A percentile compares a stretch with the other conserved stretches of the same genome.
Conservation (phyloP, 2,888 invertebrate genomes). For the Conus canariensis region DNA sequence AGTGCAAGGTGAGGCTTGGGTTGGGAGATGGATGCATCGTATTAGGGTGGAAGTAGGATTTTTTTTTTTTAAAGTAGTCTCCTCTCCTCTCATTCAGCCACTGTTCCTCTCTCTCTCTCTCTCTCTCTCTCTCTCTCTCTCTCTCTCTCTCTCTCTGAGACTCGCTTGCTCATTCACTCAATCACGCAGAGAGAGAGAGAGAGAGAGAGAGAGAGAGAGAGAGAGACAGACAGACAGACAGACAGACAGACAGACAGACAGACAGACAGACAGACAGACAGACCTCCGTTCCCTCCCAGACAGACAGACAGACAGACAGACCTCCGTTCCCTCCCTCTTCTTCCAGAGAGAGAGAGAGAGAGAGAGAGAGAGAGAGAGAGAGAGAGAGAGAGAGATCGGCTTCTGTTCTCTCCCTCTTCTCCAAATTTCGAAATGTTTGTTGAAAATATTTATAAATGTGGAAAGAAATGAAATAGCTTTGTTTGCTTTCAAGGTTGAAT, state of each 20-base stretch:
- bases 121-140: slow-evolving; percentile 24
- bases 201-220: neutral
- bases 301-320: too few species aligned
- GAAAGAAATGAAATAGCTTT: too few species aligned
- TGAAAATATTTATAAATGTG: too few species aligned
- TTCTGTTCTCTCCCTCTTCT: too few species aligned
- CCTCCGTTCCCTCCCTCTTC: neutral
- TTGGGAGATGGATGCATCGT: too few species aligned
- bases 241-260: slow-evolving; percentile 20
- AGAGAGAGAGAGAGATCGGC: too few species aligned
- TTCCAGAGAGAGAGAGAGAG: neutral
- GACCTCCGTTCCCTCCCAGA: neutral
- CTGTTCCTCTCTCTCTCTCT: neutral
- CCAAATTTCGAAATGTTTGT: too few species aligned
- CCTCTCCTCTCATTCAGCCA: neutral
- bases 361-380: too few species aligned
- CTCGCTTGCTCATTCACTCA: neutral
- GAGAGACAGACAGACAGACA: slow-evolving; percentile 4
- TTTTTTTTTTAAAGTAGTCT: neutral
- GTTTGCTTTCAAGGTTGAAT: too few species aligned
- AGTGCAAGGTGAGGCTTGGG: too few species aligned
- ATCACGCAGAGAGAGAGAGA: neutral
- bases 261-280: neutral
- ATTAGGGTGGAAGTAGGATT: too few species aligned
- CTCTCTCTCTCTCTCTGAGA: neutral